These are phyloP conservation scores for Tautogolabrus adspersus DNA, from an alignment of 2,113 vertebrate species.

Conservation along the genomic window DNA sequence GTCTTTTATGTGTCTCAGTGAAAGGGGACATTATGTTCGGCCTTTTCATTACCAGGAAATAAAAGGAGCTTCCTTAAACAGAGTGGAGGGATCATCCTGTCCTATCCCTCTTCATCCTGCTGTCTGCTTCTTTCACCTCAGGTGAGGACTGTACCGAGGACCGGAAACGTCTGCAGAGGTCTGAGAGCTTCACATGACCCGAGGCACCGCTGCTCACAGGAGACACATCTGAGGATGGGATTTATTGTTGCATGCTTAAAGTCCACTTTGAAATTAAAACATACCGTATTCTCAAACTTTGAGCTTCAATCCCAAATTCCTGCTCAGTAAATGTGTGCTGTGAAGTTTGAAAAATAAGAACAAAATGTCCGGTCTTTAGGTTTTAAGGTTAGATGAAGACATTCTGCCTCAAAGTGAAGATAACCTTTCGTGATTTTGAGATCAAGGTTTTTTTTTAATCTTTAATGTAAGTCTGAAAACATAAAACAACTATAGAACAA, in stretches of 20 bases:
- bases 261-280: background rate
- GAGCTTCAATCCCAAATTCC: background rate
- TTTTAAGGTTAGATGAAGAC: too few species aligned
- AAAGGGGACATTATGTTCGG: constrained; percentile 26
- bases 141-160: constrained; percentile 15
- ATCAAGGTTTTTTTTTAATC: too few species aligned
- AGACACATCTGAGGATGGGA: background rate
- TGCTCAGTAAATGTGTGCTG: background rate
- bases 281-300: background rate
- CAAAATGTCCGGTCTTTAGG: too few species aligned
- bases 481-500: too few species aligned
- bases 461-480: too few species aligned
- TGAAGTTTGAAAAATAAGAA: background rate
- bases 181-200: constrained; percentile 6
- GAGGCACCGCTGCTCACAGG: constrained; percentile 4
- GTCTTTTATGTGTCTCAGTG: constrained; percentile 27
- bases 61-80: background rate
- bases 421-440: too few species aligned
- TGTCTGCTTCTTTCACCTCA: constrained; percentile 31
- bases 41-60: constrained; percentile 26
- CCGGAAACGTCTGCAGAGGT: constrained; percentile 47
- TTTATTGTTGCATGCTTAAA: background rate
- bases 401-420: too few species aligned
- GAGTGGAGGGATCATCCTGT: constrained; percentile 5
- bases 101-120: constrained; percentile 3